Base-by-base conservation (phyloP, 23 tunicate species). In the Halocynthia aurantium region DNA sequence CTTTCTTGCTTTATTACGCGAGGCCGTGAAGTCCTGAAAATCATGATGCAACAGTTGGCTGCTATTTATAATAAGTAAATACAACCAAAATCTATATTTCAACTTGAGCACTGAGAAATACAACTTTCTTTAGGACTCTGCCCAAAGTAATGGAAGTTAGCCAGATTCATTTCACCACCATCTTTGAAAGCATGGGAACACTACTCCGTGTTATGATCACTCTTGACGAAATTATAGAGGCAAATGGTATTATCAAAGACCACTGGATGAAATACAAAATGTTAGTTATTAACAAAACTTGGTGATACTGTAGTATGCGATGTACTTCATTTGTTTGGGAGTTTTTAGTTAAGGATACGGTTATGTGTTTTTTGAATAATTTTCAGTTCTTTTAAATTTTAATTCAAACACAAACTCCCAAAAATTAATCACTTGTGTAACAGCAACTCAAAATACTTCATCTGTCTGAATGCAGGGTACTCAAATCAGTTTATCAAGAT, bases 91-190 rank as follows among this genome's bases (percentile, higher is more conserved):
- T 50, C 51, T 22, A 12, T 57, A 57, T 75, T 8, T 13, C 50
- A 20, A 61, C 15, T 10, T 67, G 19, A 12, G 22, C 11, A 67
- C 5, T 10, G 50, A 13, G 22, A 11, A 21, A 11, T 67, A 12
- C 19, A 53, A 10, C 6, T 72, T 57, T 7, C 64, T 80, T 52
- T 67, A 87, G 93, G 69, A 57, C 97, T 5, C 52, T 91, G 84
- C 97, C 97, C 10, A 76, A 85, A 82, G 97, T 91, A 10, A 91
- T 91, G 64, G 82, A 91, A 62, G 84, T 81, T 52, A 77, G 44
- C 9, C 84, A 85, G 49, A 72, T 91, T 44, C 97, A 91, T 72
- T 78, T 91, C 50, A 78, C 84, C 51, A 50, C 87, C 51, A 84
- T 85, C 8, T 91, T 80, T 64, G 87, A 84, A 55, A 77, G 81